A percentile compares a stretch with the other conserved stretches of the same genome.
phyloP scores from a whole-genome alignment of 1,140 invertebrate species.

The Drosophila ogumai region DNA sequence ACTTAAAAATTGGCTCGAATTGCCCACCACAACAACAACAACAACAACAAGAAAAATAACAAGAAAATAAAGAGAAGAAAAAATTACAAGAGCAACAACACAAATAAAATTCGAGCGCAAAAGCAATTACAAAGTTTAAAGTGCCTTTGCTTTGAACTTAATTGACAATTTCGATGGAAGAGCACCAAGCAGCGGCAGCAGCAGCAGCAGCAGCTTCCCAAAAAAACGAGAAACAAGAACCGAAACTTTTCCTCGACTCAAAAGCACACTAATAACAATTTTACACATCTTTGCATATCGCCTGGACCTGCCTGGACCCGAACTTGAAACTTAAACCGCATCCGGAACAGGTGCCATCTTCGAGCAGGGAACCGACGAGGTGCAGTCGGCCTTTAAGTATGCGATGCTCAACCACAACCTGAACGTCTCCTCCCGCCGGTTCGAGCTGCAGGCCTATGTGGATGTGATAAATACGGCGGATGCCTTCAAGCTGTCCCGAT shows the following conservation, averaged over 20 bases:
- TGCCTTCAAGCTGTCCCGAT: conserved; percentile 94
- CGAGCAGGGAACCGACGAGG: conserved; percentile 94
- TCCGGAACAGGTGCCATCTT: conserved; percentile 91
- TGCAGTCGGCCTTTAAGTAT: conserved; percentile 94
- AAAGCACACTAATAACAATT: conserved; percentile 26
- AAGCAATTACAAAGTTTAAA: conserved; percentile 83
- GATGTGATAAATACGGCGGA: conserved; percentile 97
- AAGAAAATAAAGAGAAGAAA: conserved; percentile 15
- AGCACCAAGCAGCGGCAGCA: conserved; percentile 12
- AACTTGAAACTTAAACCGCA: conserved; percentile 7
- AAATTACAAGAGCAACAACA: conserved; percentile 49
- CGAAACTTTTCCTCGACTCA: conserved; percentile 35
- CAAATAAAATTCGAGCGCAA: conserved; percentile 76
- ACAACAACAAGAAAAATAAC: conserved; percentile 1
- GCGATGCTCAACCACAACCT: conserved; percentile 93
- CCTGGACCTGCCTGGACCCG: neutral
- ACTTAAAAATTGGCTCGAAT: conserved; percentile 71
- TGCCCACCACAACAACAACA: conserved; percentile 42
- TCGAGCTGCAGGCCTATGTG: conserved; percentile 94
- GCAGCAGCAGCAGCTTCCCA: conserved; percentile 12
- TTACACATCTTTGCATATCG: conserved; percentile 48
- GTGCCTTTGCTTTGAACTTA: conserved; percentile 80
- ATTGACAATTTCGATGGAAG: conserved; percentile 71
- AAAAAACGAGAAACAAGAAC: conserved; percentile 16
- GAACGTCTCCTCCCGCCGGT: conserved; percentile 89